Evolutionary conservation across 2,113 vertebrate species (phyloP), one percentile per base, ranked within the genome.

Genomic region (Phrynocephalus versicolor): DNA sequence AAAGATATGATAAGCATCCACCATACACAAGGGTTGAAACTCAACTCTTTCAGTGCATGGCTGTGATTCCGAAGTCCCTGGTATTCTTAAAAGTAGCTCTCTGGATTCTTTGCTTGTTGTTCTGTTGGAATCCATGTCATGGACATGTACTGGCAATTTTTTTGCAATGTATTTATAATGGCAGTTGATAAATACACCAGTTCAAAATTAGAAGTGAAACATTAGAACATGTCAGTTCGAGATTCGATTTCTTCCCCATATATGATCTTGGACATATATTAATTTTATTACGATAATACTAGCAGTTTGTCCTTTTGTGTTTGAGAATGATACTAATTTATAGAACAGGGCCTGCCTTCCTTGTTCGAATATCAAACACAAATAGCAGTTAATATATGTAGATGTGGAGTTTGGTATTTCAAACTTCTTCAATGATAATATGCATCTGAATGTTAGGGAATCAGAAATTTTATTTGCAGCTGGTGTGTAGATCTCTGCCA

Each of bases 131-230:
- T 21, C 0, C 87, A 83, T 84, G 87, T 75, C 78, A 77, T 89
- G 73, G 89, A 85, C 87, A 89, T 88, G 91, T 89, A 16, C 45
- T 51, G 82, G 84, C 83, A 75, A 88, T 67, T 84, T 72, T 75
- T 82, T 87, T 87, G 70, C 57, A 88, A 89, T 85, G 89, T 91
- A 89, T 89, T 76, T 87, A 69, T 89, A 88, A 87, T 90, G 82
- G 86, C 71, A 25, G 18, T 88, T 90, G 81, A 79, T 91, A 88
- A 91, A 91, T 88, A 73, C 81, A 67, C 69, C 88, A 81, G 82
- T 73, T 91, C 83, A 93, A 87, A 95, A 91, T 23, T 73, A 58
- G 89, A 89, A 57, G 35, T 81, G 35, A 19, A 45, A 27, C 64
- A 2, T 10, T 45, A 62, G 84, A 79, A 86, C 65, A 18, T 35